Conservation (phyloP, 2,888 invertebrate genomes). For the Meiosimyza platycephala region DNA sequence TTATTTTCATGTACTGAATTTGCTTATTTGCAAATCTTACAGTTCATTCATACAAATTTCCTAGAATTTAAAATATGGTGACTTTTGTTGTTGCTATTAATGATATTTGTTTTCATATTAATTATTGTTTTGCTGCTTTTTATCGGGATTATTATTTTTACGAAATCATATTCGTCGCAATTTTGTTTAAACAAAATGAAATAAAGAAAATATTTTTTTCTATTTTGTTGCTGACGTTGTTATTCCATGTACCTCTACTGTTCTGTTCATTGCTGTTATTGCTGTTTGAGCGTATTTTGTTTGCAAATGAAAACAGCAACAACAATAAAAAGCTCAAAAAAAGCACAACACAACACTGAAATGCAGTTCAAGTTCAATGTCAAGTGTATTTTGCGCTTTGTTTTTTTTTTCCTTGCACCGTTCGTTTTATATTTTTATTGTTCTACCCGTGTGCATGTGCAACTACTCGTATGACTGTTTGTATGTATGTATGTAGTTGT, state of each 20-base stretch:
- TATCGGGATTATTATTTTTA: background rate
- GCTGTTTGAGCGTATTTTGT: slow-evolving; percentile 28
- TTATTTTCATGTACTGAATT: too few species aligned
- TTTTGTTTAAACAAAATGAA: background rate
- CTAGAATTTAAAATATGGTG: too few species aligned
- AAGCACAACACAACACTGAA: slow-evolving; percentile 39
- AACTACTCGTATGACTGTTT: too few species aligned
- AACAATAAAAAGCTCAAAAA: background rate
- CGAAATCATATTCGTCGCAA: slow-evolving; percentile 1
- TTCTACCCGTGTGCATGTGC: too few species aligned
- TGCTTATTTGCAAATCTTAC: too few species aligned
- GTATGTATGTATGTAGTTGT: too few species aligned
- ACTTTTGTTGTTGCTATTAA: too few species aligned
- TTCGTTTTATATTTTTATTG: background rate
- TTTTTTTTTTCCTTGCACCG: background rate
- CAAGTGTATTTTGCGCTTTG: slow-evolving; percentile 54
- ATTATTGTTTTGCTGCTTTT: background rate
- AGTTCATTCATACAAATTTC: too few species aligned
- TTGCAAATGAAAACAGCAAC: slow-evolving; percentile 31
- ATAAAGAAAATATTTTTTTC: background rate
- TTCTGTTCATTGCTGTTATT: background rate
- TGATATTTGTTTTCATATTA: background rate
- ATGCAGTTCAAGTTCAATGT: slow-evolving; percentile 64
- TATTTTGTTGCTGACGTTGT: slow-evolving; percentile 17
- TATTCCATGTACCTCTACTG: background rate